These are phyloP conservation scores for Pectinophora gossypiella DNA, from an alignment of 1,140 invertebrate genomes.

Conservation along the genomic window DNA sequence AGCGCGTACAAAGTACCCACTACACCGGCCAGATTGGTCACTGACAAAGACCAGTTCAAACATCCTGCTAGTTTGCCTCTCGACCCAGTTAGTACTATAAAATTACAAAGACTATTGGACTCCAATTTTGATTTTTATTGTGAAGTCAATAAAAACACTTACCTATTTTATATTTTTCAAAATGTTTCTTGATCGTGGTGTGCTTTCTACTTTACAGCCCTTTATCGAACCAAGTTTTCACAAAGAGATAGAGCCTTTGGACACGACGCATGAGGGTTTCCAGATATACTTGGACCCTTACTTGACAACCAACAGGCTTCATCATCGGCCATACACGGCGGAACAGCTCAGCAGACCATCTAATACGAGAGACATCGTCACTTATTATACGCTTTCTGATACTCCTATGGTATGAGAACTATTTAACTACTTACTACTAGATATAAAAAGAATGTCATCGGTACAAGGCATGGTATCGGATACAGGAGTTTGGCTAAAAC, in stretches of 20 bases:
- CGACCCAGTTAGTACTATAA: constrained; percentile 35
- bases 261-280: constrained; percentile 54
- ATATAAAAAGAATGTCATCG: neutral
- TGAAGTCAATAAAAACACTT: no score
- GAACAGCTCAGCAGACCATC: constrained; percentile 42
- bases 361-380: constrained; percentile 40
- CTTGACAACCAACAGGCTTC: constrained; percentile 45
- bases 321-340: constrained; percentile 51
- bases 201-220: constrained; percentile 16
- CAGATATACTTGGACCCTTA: constrained; percentile 62
- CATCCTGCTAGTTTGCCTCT: constrained; percentile 28
- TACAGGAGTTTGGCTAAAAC: no score
- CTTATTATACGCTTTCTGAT: constrained; percentile 51
- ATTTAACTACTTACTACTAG: neutral
- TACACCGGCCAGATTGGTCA: constrained; percentile 30
- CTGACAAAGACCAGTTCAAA: constrained; percentile 49
- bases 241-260: constrained; percentile 43
- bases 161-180: no score
- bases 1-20: constrained; percentile 26
- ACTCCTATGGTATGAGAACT: constrained; percentile 38
- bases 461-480: neutral
- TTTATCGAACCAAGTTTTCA: constrained; percentile 24
- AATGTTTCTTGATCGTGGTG: no score
- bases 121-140: no score
- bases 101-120: no score